Percentiles rank a stretch among this genome's conserved stretches.
Conservation (phyloP, 1,140 invertebrate genomes). For the Lepidurus packardi region DNA sequence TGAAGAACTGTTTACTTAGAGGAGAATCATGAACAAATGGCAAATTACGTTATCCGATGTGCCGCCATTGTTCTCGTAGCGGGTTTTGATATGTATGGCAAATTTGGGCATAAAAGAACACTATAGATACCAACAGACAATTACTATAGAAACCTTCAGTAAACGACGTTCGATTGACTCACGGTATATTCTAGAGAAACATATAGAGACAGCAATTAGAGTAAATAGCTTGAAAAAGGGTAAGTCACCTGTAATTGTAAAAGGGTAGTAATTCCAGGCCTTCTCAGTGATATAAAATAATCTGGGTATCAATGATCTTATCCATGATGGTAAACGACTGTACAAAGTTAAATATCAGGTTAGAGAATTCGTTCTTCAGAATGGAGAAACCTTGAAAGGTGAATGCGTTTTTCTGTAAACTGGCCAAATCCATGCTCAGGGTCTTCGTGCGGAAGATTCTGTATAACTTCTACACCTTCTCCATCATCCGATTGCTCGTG, state of each 20-base stretch:
- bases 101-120: conserved; percentile 89
- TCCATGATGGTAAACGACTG: conserved; percentile 83
- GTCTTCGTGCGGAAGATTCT: conserved; percentile 73
- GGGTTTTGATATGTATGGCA: conserved; percentile 76
- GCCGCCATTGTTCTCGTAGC: conserved; percentile 85
- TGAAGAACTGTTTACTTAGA: neutral
- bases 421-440: conserved; percentile 73
- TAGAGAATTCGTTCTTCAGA: neutral
- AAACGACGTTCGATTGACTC: conserved; percentile 30
- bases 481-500: conserved; percentile 81
- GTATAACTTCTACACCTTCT: conserved; percentile 86
- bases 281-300: conserved; percentile 91
- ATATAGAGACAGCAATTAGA: conserved; percentile 37
- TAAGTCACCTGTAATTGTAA: conserved; percentile 73
- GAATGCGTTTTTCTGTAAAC: conserved; percentile 85
- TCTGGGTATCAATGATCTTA: conserved; percentile 76
- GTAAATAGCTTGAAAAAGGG: neutral
- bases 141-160: conserved; percentile 7
- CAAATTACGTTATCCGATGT: conserved; percentile 75
- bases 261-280: conserved; percentile 92
- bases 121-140: conserved; percentile 52
- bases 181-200: conserved; percentile 50
- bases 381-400: conserved; percentile 68
- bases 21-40: neutral
- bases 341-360: conserved; percentile 42